Base-by-base conservation (phyloP, 2,888 invertebrate genomes). In the Limnephilus lunatus region DNA sequence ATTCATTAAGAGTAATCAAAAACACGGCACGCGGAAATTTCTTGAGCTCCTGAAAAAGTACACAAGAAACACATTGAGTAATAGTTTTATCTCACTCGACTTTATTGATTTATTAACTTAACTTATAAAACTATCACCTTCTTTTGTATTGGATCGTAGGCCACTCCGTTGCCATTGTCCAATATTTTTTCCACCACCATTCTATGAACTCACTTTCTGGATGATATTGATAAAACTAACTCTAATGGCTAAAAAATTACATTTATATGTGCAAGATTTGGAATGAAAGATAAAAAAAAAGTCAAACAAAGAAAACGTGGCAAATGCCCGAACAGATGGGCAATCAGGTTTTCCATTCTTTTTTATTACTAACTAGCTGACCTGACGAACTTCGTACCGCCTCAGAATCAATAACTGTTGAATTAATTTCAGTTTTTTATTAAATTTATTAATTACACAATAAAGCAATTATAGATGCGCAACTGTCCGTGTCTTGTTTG, bases 1-100 rank as follows among this genome's bases (percentile, higher is more conserved):
- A 99, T 95, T 99, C 99, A 95, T 99, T 98, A 94, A 98, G 97
- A 94, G 99, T 97, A 94, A 99, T 99, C 95, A 99, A 98, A 94
- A 98, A 97, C 1, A 99, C 98, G 31, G 98, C 97, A 94, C 97
- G 97, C 0, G 99, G 99, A 94, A 97, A 98, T 44, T 95, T 95
- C 91, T 95, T 94, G 86, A 94, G 94, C 7, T 91, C 91, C 92
- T 92, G 91, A 91, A 92, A 92, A 92, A 80, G 12, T 82, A 82
- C 68, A 53, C 80, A 48, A 85, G 25, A 48, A 68, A 83, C 53
- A 85, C 53, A 0, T 68, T n/a, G 25, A 25, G n/a, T 68, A 25
- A 68, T 68, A 68, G 44, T 48, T 80, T 48, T 0, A 68, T 30
- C 30, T 80, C 80, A 89, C 19, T 88, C 19, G 19, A 31, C 2